These are phyloP conservation scores for Venustoraphidia nigricollis DNA, from an alignment of 2,888 invertebrate species.

Conservation along the genomic window DNA sequence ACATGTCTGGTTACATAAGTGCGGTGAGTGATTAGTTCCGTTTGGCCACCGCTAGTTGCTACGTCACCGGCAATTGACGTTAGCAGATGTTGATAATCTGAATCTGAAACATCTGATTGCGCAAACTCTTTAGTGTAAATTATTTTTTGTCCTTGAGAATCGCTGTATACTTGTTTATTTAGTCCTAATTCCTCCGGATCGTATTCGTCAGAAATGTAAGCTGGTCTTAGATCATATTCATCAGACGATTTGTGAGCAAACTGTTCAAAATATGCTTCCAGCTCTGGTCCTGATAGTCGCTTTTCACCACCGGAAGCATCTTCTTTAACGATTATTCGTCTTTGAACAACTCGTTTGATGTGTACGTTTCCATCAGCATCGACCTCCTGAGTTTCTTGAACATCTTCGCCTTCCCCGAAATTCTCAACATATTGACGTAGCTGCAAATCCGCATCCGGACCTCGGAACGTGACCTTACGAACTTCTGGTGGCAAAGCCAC, in stretches of 20 bases:
- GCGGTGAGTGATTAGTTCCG: constrained; percentile 4
- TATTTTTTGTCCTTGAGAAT: constrained; percentile 20
- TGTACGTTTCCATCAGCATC: constrained; percentile 38
- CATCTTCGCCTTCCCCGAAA: constrained; percentile 34
- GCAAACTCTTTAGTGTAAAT: constrained; percentile 22
- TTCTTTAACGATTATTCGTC: constrained; percentile 27
- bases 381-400: constrained; percentile 32
- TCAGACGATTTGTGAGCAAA: constrained; percentile 10
- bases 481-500: constrained; percentile 34
- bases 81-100: constrained; percentile 2
- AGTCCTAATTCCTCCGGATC: constrained; percentile 7
- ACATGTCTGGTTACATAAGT: constrained; percentile 7
- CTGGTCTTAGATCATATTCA: constrained; percentile 6
- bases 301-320: constrained; percentile 13
- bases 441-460: constrained; percentile 33
- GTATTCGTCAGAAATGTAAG: constrained; percentile 4
- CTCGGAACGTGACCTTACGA: constrained; percentile 33
- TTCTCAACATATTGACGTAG: constrained; percentile 32
- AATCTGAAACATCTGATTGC: not conserved
- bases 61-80: constrained; percentile 1
- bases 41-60: not conserved
- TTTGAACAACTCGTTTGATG: constrained; percentile 31
- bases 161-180: constrained; percentile 12
- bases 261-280: constrained; percentile 21
- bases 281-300: constrained; percentile 17